These are phyloP conservation scores for Leptinotarsa juncta DNA, from an alignment of 2,888 invertebrate species.

Conservation along the genomic window DNA sequence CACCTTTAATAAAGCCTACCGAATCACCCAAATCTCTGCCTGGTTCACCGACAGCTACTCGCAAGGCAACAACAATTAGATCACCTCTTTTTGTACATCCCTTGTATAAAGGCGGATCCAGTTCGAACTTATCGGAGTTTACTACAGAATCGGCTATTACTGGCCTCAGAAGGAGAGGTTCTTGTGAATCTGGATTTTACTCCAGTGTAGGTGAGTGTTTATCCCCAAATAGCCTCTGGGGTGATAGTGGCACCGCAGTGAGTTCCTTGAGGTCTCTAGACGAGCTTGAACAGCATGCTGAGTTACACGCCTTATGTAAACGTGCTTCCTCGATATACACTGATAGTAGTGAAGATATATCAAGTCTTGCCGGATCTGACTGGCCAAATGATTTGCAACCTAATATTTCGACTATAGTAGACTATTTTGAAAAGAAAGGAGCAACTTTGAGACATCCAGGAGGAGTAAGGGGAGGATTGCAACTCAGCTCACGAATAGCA, in stretches of 20 bases:
- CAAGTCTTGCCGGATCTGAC: conserved; percentile 83
- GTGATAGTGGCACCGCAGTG: conserved; percentile 72
- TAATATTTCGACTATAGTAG: conserved; percentile 85
- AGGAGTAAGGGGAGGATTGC: conserved; percentile 61
- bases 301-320: conserved; percentile 71
- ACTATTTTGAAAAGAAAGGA: conserved; percentile 87
- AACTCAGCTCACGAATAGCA: conserved; percentile 62
- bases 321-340: conserved; percentile 86
- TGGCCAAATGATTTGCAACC: conserved; percentile 74
- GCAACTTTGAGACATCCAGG: conserved; percentile 69
- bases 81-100: conserved; percentile 73
- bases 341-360: conserved; percentile 88
- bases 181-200: conserved; percentile 91
- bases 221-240: conserved; percentile 63
- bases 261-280: conserved; percentile 72
- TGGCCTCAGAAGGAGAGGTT: conserved; percentile 77
- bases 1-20: conserved; percentile 69
- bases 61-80: conserved; percentile 55
- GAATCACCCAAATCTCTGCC: conserved; percentile 68
- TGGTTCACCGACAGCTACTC: conserved; percentile 67
- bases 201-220: conserved; percentile 79
- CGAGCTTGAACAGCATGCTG: conserved; percentile 69
- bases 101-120: conserved; percentile 61
- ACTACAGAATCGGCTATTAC: conserved; percentile 50
- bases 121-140: conserved; percentile 62